Conservation (phyloP, 2,797 vertebrate species). For the Scolopax bukidnonensis region DNA sequence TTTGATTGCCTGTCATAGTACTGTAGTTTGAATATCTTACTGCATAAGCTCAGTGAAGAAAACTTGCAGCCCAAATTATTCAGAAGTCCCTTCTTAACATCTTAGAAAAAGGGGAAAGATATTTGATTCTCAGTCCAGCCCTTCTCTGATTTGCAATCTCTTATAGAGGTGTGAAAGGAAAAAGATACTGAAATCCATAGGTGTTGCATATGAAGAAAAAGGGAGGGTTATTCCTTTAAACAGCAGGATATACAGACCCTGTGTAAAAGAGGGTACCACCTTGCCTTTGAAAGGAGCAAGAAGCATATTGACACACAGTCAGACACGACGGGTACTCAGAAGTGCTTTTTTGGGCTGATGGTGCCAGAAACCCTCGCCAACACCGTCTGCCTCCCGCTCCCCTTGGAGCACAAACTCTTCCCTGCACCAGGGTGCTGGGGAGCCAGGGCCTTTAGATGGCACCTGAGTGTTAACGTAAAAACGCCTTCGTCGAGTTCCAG, state of each 20-base stretch:
- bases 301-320: too few species aligned
- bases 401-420: background rate
- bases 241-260: background rate
- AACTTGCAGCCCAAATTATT: background rate
- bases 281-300: background rate
- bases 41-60: background rate
- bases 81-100: background rate
- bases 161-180: background rate
- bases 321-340: background rate
- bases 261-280: background rate
- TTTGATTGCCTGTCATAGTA: background rate
- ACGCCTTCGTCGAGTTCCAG: background rate
- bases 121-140: background rate
- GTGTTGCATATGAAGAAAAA: background rate
- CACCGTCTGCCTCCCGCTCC: fast-evolving
- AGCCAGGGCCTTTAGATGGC: background rate
- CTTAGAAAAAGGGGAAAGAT: background rate
- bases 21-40: background rate
- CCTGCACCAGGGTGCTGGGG: background rate
- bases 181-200: background rate
- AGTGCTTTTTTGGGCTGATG: background rate
- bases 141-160: background rate
- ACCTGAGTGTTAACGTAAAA: background rate
- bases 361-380: fast-evolving
- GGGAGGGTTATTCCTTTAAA: background rate